Evolutionary conservation across 2,888 invertebrate genomes (phyloP).

Genomic region (Laspeyria flexula): DNA sequence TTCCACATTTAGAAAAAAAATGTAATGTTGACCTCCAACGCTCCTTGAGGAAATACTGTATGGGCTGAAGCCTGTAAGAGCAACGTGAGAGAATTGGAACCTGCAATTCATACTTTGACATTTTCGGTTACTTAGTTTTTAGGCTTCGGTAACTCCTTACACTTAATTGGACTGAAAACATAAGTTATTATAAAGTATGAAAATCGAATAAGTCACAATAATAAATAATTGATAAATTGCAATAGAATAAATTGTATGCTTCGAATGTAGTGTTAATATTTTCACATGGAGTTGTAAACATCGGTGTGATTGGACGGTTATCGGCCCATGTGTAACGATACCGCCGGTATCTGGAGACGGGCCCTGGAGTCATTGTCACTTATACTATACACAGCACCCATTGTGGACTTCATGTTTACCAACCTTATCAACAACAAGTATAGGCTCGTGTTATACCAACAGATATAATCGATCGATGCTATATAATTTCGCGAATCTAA

Average conservation of each 20-base stretch:
- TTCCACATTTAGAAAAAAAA: too few relatives aligned
- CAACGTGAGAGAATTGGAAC: too few relatives aligned
- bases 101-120: too few relatives aligned
- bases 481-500: not conserved
- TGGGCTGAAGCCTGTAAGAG: too few relatives aligned
- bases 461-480: conserved; percentile 41
- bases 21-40: too few relatives aligned
- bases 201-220: too few relatives aligned
- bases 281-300: conserved; percentile 48
- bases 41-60: too few relatives aligned
- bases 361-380: conserved; percentile 77
- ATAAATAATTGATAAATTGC: not conserved
- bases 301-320: conserved; percentile 66
- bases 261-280: conserved; percentile 35
- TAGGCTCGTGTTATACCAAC: conserved; percentile 31
- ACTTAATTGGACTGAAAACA: too few relatives aligned
- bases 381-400: conserved; percentile 60
- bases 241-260: conserved; percentile 3
- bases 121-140: too few relatives aligned
- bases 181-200: too few relatives aligned
- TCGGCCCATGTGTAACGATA: conserved; percentile 61
- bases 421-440: conserved; percentile 78
- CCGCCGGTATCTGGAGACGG: conserved; percentile 47
- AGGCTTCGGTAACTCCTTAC: too few relatives aligned
- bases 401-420: conserved; percentile 73